Base-by-base conservation (phyloP, 2,888 invertebrate genomes). In the Sesia bembeciformis region DNA sequence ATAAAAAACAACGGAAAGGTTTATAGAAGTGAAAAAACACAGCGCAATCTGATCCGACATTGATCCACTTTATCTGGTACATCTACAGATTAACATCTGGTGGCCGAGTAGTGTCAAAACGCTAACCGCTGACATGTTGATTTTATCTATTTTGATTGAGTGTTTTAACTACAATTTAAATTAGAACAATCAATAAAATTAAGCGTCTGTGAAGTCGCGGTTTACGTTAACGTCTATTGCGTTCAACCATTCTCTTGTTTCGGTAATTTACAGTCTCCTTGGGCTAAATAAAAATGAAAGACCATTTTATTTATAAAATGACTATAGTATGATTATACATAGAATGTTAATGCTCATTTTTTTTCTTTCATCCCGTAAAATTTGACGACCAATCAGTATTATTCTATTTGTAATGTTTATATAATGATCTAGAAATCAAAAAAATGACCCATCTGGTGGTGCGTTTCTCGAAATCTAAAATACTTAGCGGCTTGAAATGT, bases 91-190 rank as follows among this genome's bases (percentile, higher is more conserved):
- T 64, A 55, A 39, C 53, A 72, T 71, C 58, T 70, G 57, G 65
- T 65, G 63, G 65, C 62, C 55, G 46, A 56, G 54, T 63, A 57
- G 64, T 70, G 72, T 72, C 71, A 70, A 68, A 72, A 68, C 66
- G 59, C 57, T 64, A 62, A 64, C 58, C 55, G 63, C 60, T 67
- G 74, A 72, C 71, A 68, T 60, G 56, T 59, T 54, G 81, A 81
- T 81, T 53, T 72, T 78, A 82, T 82, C 81, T 55, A 41, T n/a
- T 49, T 63, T 80, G 82, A 82, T 82, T 67, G 82, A 82, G 67
- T 70, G 78, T 70, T 74, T 68, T 67, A 23, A 23, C 23, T 23
- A 23, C 23, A 23, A 2, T 23, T 23, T 23, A 70, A 77, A 79
- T 78, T 75, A 68, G 71, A 67, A 67, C 72, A 71, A 67, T 66